phyloP scores from a whole-genome alignment of 1,140 invertebrate genomes.

The Meloidogyne exigua region DNA sequence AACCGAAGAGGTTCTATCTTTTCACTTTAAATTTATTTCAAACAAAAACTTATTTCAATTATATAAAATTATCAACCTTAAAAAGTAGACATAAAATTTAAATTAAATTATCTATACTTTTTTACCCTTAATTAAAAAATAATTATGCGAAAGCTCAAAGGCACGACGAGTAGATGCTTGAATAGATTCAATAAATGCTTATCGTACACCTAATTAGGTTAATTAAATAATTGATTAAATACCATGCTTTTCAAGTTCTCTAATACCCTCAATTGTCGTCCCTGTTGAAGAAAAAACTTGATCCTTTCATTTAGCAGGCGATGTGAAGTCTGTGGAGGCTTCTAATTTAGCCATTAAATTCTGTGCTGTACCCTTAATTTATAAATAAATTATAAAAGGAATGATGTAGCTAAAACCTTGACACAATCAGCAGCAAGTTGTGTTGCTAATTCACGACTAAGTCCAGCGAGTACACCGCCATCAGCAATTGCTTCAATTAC shows the following conservation, averaged over 20 bases:
- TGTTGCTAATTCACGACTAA: constrained; percentile 35
- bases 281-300: constrained; percentile 45
- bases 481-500: constrained; percentile 48
- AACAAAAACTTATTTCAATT: no score
- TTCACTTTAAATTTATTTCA: no score
- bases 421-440: constrained; percentile 36
- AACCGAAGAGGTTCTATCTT: no score
- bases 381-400: neutral
- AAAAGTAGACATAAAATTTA: neutral
- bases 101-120: constrained; percentile 6
- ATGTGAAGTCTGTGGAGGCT: neutral
- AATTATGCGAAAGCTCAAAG: constrained; percentile 27
- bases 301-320: constrained; percentile 36
- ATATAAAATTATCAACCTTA: no score
- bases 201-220: constrained; percentile 21
- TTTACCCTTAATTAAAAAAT: neutral
- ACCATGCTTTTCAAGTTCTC: constrained; percentile 41
- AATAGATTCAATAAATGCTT: constrained; percentile 41
- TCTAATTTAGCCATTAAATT: constrained; percentile 23
- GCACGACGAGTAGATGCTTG: constrained; percentile 36
- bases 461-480: constrained; percentile 39
- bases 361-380: constrained; percentile 20
- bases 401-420: constrained; percentile 25
- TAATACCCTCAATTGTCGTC: constrained; percentile 44
- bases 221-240: neutral